Evolutionary conservation across 1,140 invertebrate genomes (phyloP), one percentile per base, ranked within the genome.

Genomic region (Atta cephalotes): DNA sequence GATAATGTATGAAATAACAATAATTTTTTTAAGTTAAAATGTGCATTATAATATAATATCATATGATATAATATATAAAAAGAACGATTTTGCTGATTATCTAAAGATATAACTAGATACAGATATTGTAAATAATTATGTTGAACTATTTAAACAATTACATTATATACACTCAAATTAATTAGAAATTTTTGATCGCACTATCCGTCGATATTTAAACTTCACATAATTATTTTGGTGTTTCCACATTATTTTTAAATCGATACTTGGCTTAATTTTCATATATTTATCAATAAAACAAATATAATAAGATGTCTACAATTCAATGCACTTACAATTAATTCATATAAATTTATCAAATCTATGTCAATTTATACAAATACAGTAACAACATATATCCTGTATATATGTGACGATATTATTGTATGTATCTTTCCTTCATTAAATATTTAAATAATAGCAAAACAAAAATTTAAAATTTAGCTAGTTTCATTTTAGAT

Each of bases 311-410:
- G 35, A 49, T 31, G 7, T 74, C 7, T 74, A 49, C 21, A 71
- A 70, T 72, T 72, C 9, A 21, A 60, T 21, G 14, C n/a, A 56
- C 31, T 31, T 79, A 31, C 10, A 31, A 12, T 80, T 25, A 70
- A 18, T 45, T 39, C n/a, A 35, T 35, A 39, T 45, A 39, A 70
- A 71, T 71, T 70, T 39, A 70, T 39, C 16, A 70, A 14, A 56
- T 31, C 66, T 12, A 80, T 39, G 21, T 14, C 70, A 31, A 79
- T 79, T 51, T 65, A 66, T 45, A 56, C 16, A 71, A 81, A 80
- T 70, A 28, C 31, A 70, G 5, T 49, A 51, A 35, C 35, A 25
- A 66, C 31, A 25, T 16, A 76, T 82, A 60, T 18, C 7, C 9
- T 10, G 7, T 0, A 49, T 25, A 1, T 2, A 45, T n/a, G n/a